Percentiles rank a stretch among this genome's conserved stretches.
Conservation (phyloP, 1,140 invertebrate genomes). For the Temnothorax nylanderi region DNA sequence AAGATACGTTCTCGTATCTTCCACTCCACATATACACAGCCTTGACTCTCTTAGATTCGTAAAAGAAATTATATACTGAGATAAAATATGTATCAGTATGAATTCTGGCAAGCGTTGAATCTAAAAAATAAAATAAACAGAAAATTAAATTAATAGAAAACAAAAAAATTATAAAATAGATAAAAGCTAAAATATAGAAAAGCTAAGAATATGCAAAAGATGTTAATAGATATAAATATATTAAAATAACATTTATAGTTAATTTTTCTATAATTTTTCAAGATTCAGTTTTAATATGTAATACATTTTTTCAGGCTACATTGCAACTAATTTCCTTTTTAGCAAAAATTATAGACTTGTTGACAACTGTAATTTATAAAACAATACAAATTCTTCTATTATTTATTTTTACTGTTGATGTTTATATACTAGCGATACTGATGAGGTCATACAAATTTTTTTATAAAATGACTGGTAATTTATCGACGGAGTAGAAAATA, state of each 20-base stretch:
- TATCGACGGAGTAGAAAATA: no score
- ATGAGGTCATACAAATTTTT: no score
- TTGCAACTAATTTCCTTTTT: no score
- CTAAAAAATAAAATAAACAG: not conserved
- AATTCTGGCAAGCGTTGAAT: not conserved
- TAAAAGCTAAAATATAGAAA: not conserved
- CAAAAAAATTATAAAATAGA: not conserved
- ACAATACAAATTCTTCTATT: no score
- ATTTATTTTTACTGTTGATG: no score
- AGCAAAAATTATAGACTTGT: no score
- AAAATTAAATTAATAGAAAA: not conserved
- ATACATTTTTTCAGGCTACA: no score
- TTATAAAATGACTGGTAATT: no score
- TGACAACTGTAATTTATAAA: no score
- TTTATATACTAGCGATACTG: no score
- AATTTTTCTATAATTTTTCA: no score
- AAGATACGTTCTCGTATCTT: not conserved
- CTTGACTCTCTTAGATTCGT: conserved; percentile 8
- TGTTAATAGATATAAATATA: not conserved
- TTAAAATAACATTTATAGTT: not conserved
- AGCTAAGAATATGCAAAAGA: not conserved
- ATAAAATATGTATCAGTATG: not conserved
- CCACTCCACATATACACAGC: not conserved
- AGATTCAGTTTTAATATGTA: no score
- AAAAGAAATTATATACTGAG: not conserved